A percentile compares a stretch with the other conserved stretches of the same genome.
Evolutionary conservation across 1,140 invertebrate genomes (phyloP).

Genomic region (Tetramorium parvispinum): DNA sequence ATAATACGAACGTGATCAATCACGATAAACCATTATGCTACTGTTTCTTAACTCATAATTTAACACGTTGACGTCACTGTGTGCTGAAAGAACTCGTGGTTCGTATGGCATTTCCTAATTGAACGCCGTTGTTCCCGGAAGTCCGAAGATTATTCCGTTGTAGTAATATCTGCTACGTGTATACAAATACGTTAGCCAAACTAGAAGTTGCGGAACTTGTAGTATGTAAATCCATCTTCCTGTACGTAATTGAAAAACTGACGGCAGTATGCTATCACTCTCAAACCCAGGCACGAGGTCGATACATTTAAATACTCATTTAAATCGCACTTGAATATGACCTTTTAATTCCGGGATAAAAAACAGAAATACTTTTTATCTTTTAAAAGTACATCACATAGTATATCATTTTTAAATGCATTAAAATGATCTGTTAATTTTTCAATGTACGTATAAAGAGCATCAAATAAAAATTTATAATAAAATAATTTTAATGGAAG

Average conservation of each 20-base stretch:
- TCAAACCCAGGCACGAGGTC: slow-evolving; percentile 27
- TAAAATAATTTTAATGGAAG: slow-evolving; percentile 2
- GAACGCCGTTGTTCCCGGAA: slow-evolving; percentile 59
- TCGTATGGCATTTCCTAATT: slow-evolving; percentile 26
- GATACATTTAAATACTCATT: slow-evolving; percentile 38
- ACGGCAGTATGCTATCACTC: slow-evolving; percentile 30
- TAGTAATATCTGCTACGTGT: slow-evolving; percentile 44
- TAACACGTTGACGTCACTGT: not conserved
- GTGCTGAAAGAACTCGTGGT: slow-evolving; percentile 24
- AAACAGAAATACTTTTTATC: not conserved
- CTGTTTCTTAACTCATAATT: slow-evolving; percentile 17
- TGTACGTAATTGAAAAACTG: slow-evolving; percentile 70
- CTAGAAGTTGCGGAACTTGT: slow-evolving; percentile 67
- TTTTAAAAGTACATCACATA: not conserved
- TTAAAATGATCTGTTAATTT: slow-evolving; percentile 16
- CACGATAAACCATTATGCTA: not conserved
- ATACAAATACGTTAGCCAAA: slow-evolving; percentile 63
- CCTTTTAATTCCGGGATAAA: not conserved
- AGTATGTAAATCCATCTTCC: slow-evolving; percentile 71
- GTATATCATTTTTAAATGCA: not conserved
- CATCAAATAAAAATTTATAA: slow-evolving; percentile 9
- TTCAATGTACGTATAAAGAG: not conserved
- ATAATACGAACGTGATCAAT: not conserved
- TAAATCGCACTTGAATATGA: slow-evolving; percentile 36
- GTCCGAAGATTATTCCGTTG: slow-evolving; percentile 61